Base-by-base conservation (phyloP, 2,113 vertebrate species). In the Trochalopteron elliotii region DNA sequence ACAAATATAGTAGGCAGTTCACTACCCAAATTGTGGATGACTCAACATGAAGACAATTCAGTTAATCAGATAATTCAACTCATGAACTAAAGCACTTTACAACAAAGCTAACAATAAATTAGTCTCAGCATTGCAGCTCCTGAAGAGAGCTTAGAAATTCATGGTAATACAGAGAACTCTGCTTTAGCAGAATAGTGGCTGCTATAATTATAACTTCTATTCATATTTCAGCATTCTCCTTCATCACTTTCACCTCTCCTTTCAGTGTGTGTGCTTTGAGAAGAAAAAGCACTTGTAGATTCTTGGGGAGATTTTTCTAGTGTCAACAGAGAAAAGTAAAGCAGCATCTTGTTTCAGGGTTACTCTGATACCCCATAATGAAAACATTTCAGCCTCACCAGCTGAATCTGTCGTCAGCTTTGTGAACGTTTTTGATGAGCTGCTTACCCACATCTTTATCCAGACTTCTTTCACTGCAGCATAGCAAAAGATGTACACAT, bases 301-400 rank as follows among this genome's bases (percentile, higher is more conserved):
- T 49, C 57, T 45, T 3, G 15, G 33, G n/a, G 47, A 86, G 22
- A 87, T 40, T 72, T 82, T 72, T n/a, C 61, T 23, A 25, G 2
- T 8, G 11, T 37, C 57, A 89, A 68, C 3, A 69, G 27, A 8
- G 39, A 16, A 40, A 72, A 15, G 35, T 15, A 35, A 75, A 68
- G 13, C 12, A 83, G 8, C 12, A 60, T 4, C 11, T 84, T 56
- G 12, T 79, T 91, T 82, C 31, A 49, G 31, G 65, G 55, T 44
- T 82, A 22, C 27, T 80, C 35, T 31, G 40, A 18, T 25, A 42
- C 12, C 17, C 77, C 31, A 69, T 33, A 52, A 44, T 6, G 53
- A 52, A 87, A 87, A 67, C 0, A 0, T 3, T 74, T 31, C 1
- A 2, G 60, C 42, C 44, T 52, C 35, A 45, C 19, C 61, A 77